Evolutionary conservation across 2,113 vertebrate species (phyloP).

Genomic region (Paraplagusia blochii): DNA sequence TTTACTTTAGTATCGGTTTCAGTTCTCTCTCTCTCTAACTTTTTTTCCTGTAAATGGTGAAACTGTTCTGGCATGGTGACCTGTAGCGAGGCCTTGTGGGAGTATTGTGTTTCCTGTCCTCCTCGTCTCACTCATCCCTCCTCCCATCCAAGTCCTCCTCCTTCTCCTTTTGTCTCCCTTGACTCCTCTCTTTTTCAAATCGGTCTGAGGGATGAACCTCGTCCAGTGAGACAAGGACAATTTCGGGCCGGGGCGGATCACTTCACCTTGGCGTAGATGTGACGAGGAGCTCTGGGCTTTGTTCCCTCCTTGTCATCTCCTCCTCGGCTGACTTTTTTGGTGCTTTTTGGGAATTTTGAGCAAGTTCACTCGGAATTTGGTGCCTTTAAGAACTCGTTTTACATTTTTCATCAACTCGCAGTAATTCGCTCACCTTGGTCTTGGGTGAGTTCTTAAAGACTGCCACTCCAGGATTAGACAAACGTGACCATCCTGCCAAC

Average conservation of each 20-base stretch:
- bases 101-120: slow-evolving; percentile 61
- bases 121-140: slow-evolving; percentile 41
- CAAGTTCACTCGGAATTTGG: too few relatives aligned
- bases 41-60: slow-evolving; percentile 66
- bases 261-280: slow-evolving; percentile 9
- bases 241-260: slow-evolving; percentile 21
- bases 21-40: slow-evolving; percentile 29
- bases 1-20: slow-evolving; percentile 7
- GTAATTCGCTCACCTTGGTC: too few relatives aligned
- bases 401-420: too few relatives aligned
- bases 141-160: slow-evolving; percentile 5
- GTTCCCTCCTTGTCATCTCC: slow-evolving; percentile 13
- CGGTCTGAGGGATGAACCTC: slow-evolving; percentile 46
- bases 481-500: background rate
- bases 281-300: slow-evolving; percentile 1
- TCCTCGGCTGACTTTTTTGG: slow-evolving; percentile 17
- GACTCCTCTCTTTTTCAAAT: slow-evolving; percentile 34
- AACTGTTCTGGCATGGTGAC: slow-evolving; percentile 57
- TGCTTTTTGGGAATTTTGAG: slow-evolving; percentile 6
- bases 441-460: slow-evolving; percentile 1
- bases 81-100: slow-evolving; percentile 59
- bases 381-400: too few relatives aligned
- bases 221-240: slow-evolving; percentile 52
- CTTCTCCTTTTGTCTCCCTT: slow-evolving; percentile 22
- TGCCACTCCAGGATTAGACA: background rate